Evolutionary conservation across 1,140 invertebrate species (phyloP).

Genomic region (Danaus plexippus): DNA sequence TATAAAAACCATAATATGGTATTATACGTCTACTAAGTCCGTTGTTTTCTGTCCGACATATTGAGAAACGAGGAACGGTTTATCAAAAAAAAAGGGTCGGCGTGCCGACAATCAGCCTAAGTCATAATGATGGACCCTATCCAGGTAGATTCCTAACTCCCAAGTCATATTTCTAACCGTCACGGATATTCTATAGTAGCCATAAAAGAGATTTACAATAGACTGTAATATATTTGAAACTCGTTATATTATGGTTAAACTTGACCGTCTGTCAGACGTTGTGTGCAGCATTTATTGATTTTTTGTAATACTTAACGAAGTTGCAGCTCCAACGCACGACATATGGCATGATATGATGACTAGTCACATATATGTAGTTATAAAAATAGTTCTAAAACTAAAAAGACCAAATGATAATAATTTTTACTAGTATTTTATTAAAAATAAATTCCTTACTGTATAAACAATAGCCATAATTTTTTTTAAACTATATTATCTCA

Average conservation of each 20-base stretch:
- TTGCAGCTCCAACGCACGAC: conserved; percentile 38
- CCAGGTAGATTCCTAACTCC: conserved; percentile 54
- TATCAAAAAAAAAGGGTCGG: conserved; percentile 41
- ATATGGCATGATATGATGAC: conserved; percentile 54
- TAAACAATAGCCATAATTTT: too few species aligned
- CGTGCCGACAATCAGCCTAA: conserved; percentile 58
- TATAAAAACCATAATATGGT: conserved; percentile 22
- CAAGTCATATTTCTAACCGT: conserved; percentile 63
- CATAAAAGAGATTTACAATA: conserved; percentile 66
- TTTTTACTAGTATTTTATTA: too few species aligned
- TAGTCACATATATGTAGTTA: too few species aligned
- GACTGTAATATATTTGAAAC: conserved; percentile 46
- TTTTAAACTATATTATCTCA: too few species aligned
- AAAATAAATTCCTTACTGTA: too few species aligned
- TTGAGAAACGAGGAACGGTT: conserved; percentile 30
- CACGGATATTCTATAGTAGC: conserved; percentile 49
- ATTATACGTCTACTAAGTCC: conserved; percentile 15
- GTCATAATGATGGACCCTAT: conserved; percentile 61
- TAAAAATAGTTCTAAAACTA: too few species aligned
- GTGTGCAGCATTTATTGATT: conserved; percentile 46
- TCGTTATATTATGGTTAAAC: conserved; percentile 46
- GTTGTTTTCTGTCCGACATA: conserved; percentile 39
- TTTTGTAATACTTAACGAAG: conserved; percentile 50
- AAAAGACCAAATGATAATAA: too few species aligned
- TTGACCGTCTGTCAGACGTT: conserved; percentile 52